Base-by-base conservation (phyloP, 2,113 vertebrate species). In the Clupea harengus region DNA sequence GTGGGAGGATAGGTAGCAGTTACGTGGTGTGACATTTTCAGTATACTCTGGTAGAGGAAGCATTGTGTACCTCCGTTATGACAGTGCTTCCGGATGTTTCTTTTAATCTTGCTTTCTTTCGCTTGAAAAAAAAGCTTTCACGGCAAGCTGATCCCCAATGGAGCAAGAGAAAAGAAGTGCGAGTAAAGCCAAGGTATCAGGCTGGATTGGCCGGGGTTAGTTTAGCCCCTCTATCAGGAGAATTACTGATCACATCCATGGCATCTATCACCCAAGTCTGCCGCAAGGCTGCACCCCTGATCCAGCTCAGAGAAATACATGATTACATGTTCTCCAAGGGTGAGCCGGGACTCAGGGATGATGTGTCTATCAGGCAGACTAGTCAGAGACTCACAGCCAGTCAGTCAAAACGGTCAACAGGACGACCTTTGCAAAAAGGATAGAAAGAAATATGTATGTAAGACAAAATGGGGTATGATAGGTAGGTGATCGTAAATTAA, bases 111-210 rank as follows among this genome's bases (percentile, higher is more conserved):
- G 4, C 1, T 60, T 6, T 60, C 54, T 22, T 60, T 22, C 1
- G 7, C 54, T 60, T 60, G 28, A 78, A 78, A 17, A 39, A 39
- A 75, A 28, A 72, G n/a, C 64, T 32, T 25, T 28, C 49, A 81
- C 82, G 57, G 52, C 57, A 67, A 86, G 54, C 22, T 75, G 9
- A 22, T 83, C 47, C 67, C 54, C 46, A 54, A 44, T 54, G 57
- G 45, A 28, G 81, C 46, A 83, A 72, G 39, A 72, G 64, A 83
- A 22, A 82, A 47, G 83, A 20, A 44, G 28, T 75, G 32, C 18
- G 52, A 52, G 45, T 86, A 52, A 86, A 67, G 46, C 81, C 81
- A 82, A 82, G 57, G 25, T 39, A 83, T 86, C 82, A 86, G 47
- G 6, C 60, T 13, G 47, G 60, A 81, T 52, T 49, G 60, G 52